These are phyloP conservation scores for Diploptera punctata DNA, from an alignment of 2,888 invertebrate species.

Conservation along the genomic window DNA sequence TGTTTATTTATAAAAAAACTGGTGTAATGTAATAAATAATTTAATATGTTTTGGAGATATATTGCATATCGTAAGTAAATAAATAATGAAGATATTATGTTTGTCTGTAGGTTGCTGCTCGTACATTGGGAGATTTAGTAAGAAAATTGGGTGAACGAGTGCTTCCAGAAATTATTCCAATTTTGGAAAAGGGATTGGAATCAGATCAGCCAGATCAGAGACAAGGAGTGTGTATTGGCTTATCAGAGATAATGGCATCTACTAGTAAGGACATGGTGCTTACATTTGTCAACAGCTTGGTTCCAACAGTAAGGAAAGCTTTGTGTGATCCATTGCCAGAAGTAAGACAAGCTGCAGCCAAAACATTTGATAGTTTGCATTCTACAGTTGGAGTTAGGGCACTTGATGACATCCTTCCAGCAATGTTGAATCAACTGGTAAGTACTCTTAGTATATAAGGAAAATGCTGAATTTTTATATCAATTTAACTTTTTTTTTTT, in stretches of 20 bases:
- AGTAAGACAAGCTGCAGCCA: constrained; percentile 93
- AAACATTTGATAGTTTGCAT: constrained; percentile 96
- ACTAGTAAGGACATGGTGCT: constrained; percentile 95
- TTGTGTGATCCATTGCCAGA: constrained; percentile 92
- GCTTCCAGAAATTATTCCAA: constrained; percentile 97
- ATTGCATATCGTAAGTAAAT: no score
- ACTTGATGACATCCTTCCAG: constrained; percentile 94
- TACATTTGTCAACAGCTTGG: constrained; percentile 85
- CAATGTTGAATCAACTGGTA: constrained; percentile 81
- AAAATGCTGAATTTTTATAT: no score
- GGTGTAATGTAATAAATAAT: no score
- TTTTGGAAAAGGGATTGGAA: constrained; percentile 90
- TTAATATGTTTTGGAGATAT: no score
- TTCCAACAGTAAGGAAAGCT: constrained; percentile 94
- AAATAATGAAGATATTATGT: no score
- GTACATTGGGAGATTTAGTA: constrained; percentile 96
- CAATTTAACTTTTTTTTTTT: no score
- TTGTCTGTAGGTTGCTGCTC: constrained; percentile 82
- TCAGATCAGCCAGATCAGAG: constrained; percentile 93
- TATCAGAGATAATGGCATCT: constrained; percentile 97
- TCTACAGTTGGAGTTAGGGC: constrained; percentile 92
- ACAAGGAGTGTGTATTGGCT: constrained; percentile 97
- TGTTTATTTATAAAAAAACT: no score
- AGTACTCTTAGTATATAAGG: constrained; percentile 43
- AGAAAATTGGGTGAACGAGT: constrained; percentile 97